Evolutionary conservation across 2,113 vertebrate genomes (phyloP), one percentile per base, ranked within the genome.

Genomic region (Alligator sinensis): DNA sequence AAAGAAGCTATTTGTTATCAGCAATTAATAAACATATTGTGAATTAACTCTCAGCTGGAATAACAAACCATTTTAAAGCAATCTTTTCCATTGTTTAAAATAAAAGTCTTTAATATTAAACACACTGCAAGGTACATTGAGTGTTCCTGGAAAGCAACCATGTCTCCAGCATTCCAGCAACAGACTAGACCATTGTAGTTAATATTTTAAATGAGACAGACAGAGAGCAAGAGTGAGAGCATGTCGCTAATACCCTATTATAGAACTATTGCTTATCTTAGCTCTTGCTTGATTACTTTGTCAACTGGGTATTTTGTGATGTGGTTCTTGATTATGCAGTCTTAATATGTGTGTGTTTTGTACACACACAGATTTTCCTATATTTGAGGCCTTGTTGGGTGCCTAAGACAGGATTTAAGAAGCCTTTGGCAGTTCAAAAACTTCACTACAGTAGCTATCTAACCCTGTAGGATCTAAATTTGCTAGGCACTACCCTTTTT

Each of bases 11-110:
- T 94, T 94, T 94, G 77, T 97, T 95, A 86, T 94, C 92, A 77
- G 70, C 77, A 87, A 93, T 91, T 96, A 94, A 94, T 87, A 96
- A 97, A 61, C 72, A 91, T 81, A 72, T 90, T 94, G 80, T 91
- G 83, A 96, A 97, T 96, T 96, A 96, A 80, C 84, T 91, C 89
- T 96, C 89, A 96, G 82, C 76, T 88, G 68, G 38, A 57, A 34
- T 86, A 89, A 94, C 15, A 93, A 68, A 90, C 88, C 80, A 93
- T 61, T 86, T 95, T 91, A 96, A 96, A 95, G 61, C 22, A 27
- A 84, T 89, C 4, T 87, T 88, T 93, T 89, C 84, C 28, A 86
- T 68, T 81, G 85, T 91, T 94, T 96, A 91, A 96, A 94, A 47
- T 47, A 77, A 8, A 34, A 77, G 24, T 84, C 21, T 80, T 94